These are phyloP conservation scores for Nestor notabilis DNA, from an alignment of 2,113 vertebrate genomes.

Conservation along the genomic window DNA sequence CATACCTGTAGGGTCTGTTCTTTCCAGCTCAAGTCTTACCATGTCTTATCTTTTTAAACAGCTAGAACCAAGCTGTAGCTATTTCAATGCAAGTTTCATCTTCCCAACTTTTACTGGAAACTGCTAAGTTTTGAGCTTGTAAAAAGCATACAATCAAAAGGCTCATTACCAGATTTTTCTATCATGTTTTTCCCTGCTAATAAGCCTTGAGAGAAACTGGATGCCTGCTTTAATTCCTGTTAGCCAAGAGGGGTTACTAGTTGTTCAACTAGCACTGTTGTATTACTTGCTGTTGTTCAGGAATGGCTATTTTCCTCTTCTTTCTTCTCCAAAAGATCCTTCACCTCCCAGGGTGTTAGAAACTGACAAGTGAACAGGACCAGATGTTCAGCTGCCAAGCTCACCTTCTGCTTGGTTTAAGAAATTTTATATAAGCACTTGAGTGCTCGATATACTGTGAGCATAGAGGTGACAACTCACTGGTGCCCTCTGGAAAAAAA, in stretches of 20 bases:
- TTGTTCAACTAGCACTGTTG: neutral
- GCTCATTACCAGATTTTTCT: neutral
- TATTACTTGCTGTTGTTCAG: neutral
- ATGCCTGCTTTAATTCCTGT: neutral
- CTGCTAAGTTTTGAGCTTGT: neutral
- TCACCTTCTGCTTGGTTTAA: neutral
- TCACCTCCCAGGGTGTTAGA: neutral
- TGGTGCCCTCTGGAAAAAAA: neutral
- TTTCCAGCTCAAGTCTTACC: neutral
- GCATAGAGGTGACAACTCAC: neutral
- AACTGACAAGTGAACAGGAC: neutral
- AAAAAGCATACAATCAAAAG: neutral
- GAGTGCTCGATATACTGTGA: neutral
- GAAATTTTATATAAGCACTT: constrained; percentile 23
- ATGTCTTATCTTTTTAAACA: neutral
- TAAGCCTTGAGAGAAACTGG: neutral
- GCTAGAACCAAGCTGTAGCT: neutral
- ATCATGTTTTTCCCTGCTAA: neutral
- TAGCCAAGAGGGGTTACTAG: neutral
- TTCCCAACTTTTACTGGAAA: neutral
- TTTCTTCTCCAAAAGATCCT: neutral
- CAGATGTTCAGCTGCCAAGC: constrained; percentile 30
- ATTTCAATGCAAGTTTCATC: neutral
- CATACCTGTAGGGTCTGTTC: neutral
- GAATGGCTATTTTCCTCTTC: neutral